phyloP scores from a whole-genome alignment of 2,888 invertebrate species.

The Lochmaea capreae region DNA sequence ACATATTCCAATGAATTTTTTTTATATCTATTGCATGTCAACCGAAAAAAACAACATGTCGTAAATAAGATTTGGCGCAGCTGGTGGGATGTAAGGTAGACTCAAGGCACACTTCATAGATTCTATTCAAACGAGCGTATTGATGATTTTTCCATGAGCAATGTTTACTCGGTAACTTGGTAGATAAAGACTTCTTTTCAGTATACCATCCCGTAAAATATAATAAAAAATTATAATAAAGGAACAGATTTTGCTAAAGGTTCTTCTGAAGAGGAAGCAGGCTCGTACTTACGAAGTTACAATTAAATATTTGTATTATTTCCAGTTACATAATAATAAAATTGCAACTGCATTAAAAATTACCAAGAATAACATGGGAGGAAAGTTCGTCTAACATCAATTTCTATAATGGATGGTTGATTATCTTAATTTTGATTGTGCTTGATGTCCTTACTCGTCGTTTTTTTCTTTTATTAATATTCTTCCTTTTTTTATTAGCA shows the following conservation, averaged over 20 bases:
- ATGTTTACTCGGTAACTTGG: conserved; percentile 27
- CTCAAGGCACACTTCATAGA: conserved; percentile 40
- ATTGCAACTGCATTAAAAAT: too few relatives aligned
- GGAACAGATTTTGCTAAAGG: conserved; percentile 37
- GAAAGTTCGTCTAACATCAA: too few relatives aligned
- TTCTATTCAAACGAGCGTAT: conserved; percentile 36
- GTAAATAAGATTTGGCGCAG: conserved; percentile 34
- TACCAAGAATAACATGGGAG: too few relatives aligned
- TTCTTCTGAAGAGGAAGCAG: conserved; percentile 24
- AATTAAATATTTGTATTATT: not conserved
- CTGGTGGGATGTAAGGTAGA: conserved; percentile 38
- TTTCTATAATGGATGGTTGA: too few relatives aligned
- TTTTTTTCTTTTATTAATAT: too few relatives aligned
- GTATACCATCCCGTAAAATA: conserved; percentile 15
- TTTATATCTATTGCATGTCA: conserved; percentile 4
- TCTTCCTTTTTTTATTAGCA: too few relatives aligned
- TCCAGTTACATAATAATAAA: too few relatives aligned
- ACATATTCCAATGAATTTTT: conserved; percentile 15
- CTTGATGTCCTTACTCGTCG: too few relatives aligned
- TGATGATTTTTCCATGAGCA: conserved; percentile 37
- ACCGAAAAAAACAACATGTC: conserved; percentile 26
- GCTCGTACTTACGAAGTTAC: not conserved
- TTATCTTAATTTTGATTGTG: too few relatives aligned
- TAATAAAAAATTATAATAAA: conserved; percentile 34
- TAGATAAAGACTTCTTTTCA: conserved; percentile 28